Evolutionary conservation across 2,113 vertebrate species (phyloP), one percentile per base, ranked within the genome.

Genomic region (Oreochromis spilurus): DNA sequence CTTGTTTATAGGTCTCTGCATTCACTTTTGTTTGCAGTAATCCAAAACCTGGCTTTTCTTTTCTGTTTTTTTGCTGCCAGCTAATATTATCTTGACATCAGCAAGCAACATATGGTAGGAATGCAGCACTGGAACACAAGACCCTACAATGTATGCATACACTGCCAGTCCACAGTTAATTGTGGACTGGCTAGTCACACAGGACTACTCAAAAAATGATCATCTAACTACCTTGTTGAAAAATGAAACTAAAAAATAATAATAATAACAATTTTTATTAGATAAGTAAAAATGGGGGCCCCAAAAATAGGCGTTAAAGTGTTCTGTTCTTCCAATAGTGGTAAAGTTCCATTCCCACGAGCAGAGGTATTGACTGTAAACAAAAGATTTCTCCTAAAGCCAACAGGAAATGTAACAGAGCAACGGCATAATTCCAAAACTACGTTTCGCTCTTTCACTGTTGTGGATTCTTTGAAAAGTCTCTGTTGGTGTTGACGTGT

Each of bases 111-210:
- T 45, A 16, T 48, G 70, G 16, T 19, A 75, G 9, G 70, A 48
- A 17, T 45, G 43, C 70, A 19, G 2, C 43, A 29, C 24, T 12
- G 43, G 14, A 75, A 29, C 9, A 75, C 14, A 75, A 48, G 67
- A 45, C 16, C n/a, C 65, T 43, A 1, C 17, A 75, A 17, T 3
- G 10, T 19, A 17, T 29, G 43, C 40, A 1, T 40, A 67, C 36
- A 40, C 34, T 1, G 11, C 19, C 19, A 70, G 11, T 67, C 0
- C 0, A 70, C 21, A 0, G 12, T 6, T 3, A 0, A 1, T 8
- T 14, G 19, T 70, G 65, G 57, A 34, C 57, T 60, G 16, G 57
- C 57, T 6, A 34, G n/a, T 40, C n/a, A 70, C n/a, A 26, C 38
- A 0, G 7, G 21, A 26, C 65, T 70, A 70, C 65, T 45, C 38